These are phyloP conservation scores for Philereme vetulata DNA, from an alignment of 2,888 invertebrate species.

Conservation along the genomic window DNA sequence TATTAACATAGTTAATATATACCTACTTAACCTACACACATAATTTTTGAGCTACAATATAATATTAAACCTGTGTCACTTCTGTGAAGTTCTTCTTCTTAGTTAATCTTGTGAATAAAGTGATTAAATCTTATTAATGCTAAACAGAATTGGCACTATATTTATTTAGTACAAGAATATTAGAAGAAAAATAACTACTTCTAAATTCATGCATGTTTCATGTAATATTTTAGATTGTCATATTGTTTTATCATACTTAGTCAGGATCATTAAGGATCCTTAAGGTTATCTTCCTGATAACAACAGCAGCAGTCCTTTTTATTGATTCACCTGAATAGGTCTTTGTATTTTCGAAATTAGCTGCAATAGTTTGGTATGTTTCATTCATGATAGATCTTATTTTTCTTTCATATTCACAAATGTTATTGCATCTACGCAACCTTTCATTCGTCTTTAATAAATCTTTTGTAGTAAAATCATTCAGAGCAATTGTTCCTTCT, in stretches of 20 bases:
- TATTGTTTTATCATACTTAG: background rate
- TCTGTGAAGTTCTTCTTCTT: no score
- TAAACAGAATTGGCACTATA: no score
- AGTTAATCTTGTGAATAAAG: no score
- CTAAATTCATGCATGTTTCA: background rate
- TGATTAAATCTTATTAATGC: no score
- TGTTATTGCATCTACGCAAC: conserved; percentile 27
- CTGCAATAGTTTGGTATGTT: conserved; percentile 64
- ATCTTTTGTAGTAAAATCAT: conserved; percentile 19
- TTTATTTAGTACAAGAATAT: no score
- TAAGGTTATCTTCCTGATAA: conserved; percentile 70
- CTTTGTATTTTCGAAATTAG: conserved; percentile 58
- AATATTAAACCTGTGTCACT: no score
- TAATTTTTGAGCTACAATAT: no score
- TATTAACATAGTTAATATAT: no score
- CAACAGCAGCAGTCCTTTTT: conserved; percentile 60
- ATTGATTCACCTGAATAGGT: conserved; percentile 60
- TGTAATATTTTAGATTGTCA: background rate
- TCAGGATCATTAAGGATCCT: conserved; percentile 49
- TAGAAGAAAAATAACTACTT: no score
- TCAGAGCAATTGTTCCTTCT: conserved; percentile 40
- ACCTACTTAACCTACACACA: no score
- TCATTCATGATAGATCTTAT: conserved; percentile 73
- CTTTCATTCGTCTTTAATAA: conserved; percentile 30
- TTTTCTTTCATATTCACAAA: conserved; percentile 44